Conservation (phyloP, 1,140 invertebrate genomes). For the Atta colombica region DNA sequence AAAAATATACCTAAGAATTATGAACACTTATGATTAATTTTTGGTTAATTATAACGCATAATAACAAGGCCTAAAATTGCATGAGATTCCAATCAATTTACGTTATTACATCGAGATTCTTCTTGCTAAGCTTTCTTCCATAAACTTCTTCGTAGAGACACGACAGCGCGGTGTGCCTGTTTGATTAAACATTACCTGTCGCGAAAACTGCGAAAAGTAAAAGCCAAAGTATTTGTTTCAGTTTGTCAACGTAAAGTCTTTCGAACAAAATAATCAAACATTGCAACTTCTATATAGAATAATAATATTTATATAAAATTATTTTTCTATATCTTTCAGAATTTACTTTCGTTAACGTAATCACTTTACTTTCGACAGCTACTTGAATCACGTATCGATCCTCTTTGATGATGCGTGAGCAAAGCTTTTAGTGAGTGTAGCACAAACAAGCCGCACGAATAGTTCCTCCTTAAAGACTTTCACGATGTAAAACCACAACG, state of each 20-base stretch:
- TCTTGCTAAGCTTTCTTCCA: slow-evolving; percentile 16
- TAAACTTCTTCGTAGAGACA: neutral
- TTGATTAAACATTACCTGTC: slow-evolving; percentile 25
- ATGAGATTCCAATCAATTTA: neutral
- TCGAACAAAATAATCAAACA: slow-evolving; percentile 14
- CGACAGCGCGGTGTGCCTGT: slow-evolving; percentile 4
- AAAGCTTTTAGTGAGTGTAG: slow-evolving; percentile 28
- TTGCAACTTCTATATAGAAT: neutral
- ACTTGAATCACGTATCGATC: slow-evolving; percentile 2
- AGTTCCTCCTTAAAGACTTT: slow-evolving; percentile 2
- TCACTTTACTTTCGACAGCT: neutral
- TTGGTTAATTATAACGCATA: slow-evolving; percentile 2
- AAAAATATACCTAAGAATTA: neutral
- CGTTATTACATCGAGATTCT: neutral
- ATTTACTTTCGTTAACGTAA: slow-evolving; percentile 3
- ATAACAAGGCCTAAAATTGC: neutral
- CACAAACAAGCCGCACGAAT: slow-evolving; percentile 32
- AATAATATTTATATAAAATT: slow-evolving; percentile 1
- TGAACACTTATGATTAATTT: neutral
- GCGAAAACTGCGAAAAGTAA: slow-evolving; percentile 9
- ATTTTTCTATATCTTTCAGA: neutral
- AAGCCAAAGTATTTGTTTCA: neutral
- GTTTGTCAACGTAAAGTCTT: neutral
- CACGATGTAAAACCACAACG: slow-evolving; percentile 42
- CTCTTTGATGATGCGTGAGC: slow-evolving; percentile 22